Percentiles rank a stretch among this genome's conserved stretches.
Conservation (phyloP, 2,113 vertebrate genomes). For the Cottus gobio region DNA sequence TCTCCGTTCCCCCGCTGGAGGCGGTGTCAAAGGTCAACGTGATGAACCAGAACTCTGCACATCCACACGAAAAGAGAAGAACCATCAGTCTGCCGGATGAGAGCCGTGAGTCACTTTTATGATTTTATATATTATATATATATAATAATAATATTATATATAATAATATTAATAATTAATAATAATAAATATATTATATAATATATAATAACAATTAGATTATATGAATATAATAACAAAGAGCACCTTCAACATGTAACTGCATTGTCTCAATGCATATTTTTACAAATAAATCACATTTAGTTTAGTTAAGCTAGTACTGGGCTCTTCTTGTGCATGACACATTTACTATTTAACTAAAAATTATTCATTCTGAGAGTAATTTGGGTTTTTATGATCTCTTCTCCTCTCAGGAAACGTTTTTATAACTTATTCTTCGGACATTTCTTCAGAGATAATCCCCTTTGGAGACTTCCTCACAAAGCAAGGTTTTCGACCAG, state of each 20-base stretch:
- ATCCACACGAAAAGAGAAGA: slow-evolving; percentile 33
- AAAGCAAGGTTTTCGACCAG: slow-evolving; percentile 67
- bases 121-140: no score
- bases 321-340: neutral
- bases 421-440: slow-evolving; percentile 76
- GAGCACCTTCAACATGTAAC: neutral
- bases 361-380: neutral
- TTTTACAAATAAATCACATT: neutral
- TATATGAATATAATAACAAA: neutral
- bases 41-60: slow-evolving; percentile 35
- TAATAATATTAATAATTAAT: no score
- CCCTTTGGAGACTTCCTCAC: slow-evolving; percentile 73
- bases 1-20: slow-evolving; percentile 43
- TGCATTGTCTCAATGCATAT: neutral
- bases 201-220: no score
- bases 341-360: neutral
- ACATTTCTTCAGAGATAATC: slow-evolving; percentile 66
- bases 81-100: slow-evolving; percentile 61
- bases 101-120: slow-evolving; percentile 67
- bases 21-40: slow-evolving; percentile 54
- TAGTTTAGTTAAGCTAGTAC: neutral
- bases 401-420: slow-evolving; percentile 64
- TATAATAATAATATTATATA: no score
- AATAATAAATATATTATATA: no score
- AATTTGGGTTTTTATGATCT: neutral